Percentiles rank a stretch among this genome's conserved stretches.
Evolutionary conservation across 2,113 vertebrate species (phyloP).

Genomic region (Ammospiza caudacuta): DNA sequence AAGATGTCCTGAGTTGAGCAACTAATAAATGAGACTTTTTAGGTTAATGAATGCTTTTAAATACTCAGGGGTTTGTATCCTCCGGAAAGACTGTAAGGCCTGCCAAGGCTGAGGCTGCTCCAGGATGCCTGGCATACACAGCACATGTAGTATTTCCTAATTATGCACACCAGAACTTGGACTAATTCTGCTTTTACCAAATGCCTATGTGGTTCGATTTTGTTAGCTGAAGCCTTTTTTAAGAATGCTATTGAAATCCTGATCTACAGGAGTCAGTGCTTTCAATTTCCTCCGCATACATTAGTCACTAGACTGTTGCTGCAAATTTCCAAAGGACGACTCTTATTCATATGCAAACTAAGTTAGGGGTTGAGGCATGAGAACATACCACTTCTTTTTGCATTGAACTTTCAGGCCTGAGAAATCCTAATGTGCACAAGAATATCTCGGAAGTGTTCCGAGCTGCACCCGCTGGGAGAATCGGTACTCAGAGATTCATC

Average conservation of each 20-base stretch:
- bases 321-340: neutral
- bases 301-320: neutral
- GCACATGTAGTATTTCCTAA: neutral
- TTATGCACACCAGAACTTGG: neutral
- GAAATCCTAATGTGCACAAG: constrained; percentile 7
- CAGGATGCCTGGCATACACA: neutral
- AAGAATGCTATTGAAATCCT: constrained; percentile 5
- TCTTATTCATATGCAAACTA: constrained; percentile 35
- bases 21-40: neutral
- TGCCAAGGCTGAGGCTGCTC: neutral
- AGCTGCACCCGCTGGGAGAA: neutral
- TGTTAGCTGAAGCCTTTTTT: neutral
- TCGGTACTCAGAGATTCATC: neutral
- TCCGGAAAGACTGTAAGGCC: neutral
- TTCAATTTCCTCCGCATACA: neutral
- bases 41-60: neutral
- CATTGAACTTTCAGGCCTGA: neutral
- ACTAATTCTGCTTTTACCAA: neutral
- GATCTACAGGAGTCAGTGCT: constrained; percentile 3
- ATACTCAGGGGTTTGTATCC: neutral
- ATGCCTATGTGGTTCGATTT: neutral
- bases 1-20: neutral
- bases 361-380: constrained; percentile 6
- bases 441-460: neutral
- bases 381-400: constrained; percentile 22